Conservation (phyloP, 1,140 invertebrate species). For the Drosophila tsacasi region DNA sequence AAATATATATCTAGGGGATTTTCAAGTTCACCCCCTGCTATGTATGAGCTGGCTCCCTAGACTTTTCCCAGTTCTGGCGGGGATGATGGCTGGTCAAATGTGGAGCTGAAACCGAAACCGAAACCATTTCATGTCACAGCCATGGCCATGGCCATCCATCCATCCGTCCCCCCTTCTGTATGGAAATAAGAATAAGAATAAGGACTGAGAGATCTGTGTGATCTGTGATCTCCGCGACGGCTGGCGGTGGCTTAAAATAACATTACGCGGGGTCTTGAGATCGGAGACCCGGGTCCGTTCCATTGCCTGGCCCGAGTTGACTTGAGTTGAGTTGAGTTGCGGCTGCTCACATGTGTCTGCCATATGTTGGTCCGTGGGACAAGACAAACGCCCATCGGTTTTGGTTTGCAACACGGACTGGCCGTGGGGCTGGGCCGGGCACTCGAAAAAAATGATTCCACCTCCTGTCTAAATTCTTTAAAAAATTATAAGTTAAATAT, state of each 20-base stretch:
- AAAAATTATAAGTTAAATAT: background rate
- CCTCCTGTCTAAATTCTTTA: background rate
- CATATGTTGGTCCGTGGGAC: slow-evolving; percentile 78
- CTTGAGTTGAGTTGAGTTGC: slow-evolving; percentile 24
- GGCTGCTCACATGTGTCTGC: slow-evolving; percentile 68
- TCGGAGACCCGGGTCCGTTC: slow-evolving; percentile 37
- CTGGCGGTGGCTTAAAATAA: slow-evolving; percentile 55
- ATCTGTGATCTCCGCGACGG: slow-evolving; percentile 25
- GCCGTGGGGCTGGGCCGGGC: slow-evolving; percentile 46
- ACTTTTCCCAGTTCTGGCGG: slow-evolving; percentile 2
- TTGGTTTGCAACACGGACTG: slow-evolving; percentile 62
- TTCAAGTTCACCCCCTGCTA: slow-evolving; percentile 81
- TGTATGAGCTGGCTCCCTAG: slow-evolving; percentile 8
- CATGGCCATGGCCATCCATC: slow-evolving; percentile 14
- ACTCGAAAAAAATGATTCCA: background rate
- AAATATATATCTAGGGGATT: slow-evolving; percentile 61
- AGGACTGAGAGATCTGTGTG: background rate
- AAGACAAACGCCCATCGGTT: slow-evolving; percentile 57
- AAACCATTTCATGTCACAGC: slow-evolving; percentile 31
- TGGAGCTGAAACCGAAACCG: slow-evolving; percentile 34
- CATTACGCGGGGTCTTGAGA: slow-evolving; percentile 47
- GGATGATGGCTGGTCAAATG: slow-evolving; percentile 49
- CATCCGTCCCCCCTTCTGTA: background rate
- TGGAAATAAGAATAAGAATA: background rate
- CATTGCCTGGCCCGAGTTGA: slow-evolving; percentile 7